Evolutionary conservation across 2,797 vertebrate genomes (phyloP).

Genomic region (Aldrovandia affinis): DNA sequence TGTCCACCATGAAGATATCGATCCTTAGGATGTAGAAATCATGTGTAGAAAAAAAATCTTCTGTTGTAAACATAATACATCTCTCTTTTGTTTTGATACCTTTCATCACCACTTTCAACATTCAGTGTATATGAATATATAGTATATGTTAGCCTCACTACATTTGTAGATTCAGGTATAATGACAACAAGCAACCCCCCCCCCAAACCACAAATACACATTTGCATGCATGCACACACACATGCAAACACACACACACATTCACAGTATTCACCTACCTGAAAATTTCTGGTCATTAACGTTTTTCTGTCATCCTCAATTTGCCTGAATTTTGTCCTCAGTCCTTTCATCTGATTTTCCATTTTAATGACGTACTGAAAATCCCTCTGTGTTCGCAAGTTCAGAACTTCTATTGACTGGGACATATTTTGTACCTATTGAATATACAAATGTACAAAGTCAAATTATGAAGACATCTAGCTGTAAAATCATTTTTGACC

Average conservation of each 20-base stretch:
- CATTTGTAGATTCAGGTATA: background rate
- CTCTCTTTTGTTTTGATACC: background rate
- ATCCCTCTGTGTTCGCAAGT: conserved; percentile 95
- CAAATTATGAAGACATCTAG: background rate
- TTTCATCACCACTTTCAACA: conserved; percentile 20
- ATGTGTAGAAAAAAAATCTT: background rate
- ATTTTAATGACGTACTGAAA: conserved; percentile 99
- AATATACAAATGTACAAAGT: conserved; percentile 39
- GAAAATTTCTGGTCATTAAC: conserved; percentile 92
- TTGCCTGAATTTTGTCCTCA: conserved; percentile 94
- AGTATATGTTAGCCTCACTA: background rate
- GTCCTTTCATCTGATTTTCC: conserved; percentile 98
- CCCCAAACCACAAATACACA: background rate
- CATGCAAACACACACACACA: conserved; percentile 26
- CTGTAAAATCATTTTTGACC: background rate
- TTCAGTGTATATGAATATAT: background rate
- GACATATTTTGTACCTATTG: conserved; percentile 98
- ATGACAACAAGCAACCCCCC: background rate
- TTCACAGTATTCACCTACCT: conserved; percentile 73
- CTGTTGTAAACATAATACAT: background rate
- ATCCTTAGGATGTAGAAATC: background rate
- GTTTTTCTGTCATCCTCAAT: conserved; percentile 97
- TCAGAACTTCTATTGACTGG: conserved; percentile 97
- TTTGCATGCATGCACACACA: conserved; percentile 1
- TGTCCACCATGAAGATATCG: background rate